phyloP scores from a whole-genome alignment of 2,113 vertebrate genomes.

The Macheiramphus alcinus region DNA sequence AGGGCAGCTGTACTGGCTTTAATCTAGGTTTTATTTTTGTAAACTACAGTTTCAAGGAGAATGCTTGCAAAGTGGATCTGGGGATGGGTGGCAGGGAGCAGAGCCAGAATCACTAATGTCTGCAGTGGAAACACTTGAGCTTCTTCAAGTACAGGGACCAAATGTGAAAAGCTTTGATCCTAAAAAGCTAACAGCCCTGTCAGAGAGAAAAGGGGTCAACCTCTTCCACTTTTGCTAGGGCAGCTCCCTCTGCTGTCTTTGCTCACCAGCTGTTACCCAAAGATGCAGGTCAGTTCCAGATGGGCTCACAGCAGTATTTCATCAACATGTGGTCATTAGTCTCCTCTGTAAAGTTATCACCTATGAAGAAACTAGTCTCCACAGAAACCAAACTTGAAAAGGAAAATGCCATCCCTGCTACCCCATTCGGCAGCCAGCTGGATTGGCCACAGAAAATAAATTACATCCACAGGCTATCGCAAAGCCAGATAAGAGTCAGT shows the following conservation, averaged over 20 bases:
- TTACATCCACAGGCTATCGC: neutral
- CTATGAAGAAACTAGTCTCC: neutral
- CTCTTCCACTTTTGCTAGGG: neutral
- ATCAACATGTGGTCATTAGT: neutral
- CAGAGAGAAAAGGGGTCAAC: neutral
- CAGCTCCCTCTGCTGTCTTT: constrained; percentile 12
- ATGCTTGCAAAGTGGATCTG: neutral
- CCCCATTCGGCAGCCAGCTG: neutral
- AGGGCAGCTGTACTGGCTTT: constrained; percentile 53
- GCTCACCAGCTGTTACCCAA: neutral
- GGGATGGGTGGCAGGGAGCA: constrained; percentile 38
- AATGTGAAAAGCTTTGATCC: constrained; percentile 59
- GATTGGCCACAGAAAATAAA: neutral
- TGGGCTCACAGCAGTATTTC: neutral
- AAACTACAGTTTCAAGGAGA: constrained; percentile 9
- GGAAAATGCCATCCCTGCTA: neutral
- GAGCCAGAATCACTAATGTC: neutral
- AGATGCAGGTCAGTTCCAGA: neutral
- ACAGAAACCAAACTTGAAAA: neutral
- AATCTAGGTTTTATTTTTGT: constrained; percentile 18
- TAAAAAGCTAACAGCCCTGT: constrained; percentile 4
- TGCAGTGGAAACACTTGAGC: neutral
- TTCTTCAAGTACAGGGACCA: constrained; percentile 22
- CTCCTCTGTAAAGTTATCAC: constrained; percentile 20
- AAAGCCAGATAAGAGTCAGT: neutral